Percentiles rank a stretch among this genome's conserved stretches.
Conservation (phyloP, 2,797 vertebrate genomes). For the Bryconaethiops microstoma region DNA sequence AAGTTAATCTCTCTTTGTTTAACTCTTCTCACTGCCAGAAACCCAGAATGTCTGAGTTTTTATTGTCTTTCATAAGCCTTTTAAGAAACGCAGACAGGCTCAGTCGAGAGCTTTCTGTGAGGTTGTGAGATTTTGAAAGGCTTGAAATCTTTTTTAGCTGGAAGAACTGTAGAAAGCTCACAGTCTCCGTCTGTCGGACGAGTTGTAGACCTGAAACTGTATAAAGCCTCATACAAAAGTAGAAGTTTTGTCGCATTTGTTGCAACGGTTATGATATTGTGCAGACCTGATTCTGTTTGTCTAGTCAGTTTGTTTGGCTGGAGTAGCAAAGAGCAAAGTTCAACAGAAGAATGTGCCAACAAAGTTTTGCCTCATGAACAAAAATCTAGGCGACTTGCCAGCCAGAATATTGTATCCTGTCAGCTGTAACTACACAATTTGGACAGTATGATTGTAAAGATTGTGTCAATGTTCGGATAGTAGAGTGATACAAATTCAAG, state of each 20-base stretch:
- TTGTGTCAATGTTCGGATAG: background rate
- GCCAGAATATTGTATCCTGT: background rate
- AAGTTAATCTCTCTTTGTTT: background rate
- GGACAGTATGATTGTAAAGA: background rate
- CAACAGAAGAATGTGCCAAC: background rate
- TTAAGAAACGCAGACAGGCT: background rate
- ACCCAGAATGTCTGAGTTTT: background rate
- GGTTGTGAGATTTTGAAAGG: background rate
- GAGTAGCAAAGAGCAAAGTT: conserved; percentile 24
- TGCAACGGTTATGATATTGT: background rate
- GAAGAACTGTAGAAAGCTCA: background rate
- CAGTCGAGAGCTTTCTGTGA: background rate
- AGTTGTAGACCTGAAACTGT: background rate
- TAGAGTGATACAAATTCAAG: background rate
- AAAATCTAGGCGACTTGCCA: background rate
- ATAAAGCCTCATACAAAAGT: background rate
- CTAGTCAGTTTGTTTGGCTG: background rate
- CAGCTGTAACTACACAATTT: background rate
- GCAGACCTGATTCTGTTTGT: background rate
- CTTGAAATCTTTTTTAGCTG: background rate
- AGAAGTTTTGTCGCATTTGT: background rate
- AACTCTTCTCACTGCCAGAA: background rate
- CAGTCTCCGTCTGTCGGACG: conserved; percentile 10
- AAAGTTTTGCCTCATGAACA: background rate
- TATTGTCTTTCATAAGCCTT: background rate